Evolutionary conservation across 2,888 invertebrate species (phyloP), one percentile per base, ranked within the genome.

Genomic region (Leptopilina syphax): DNA sequence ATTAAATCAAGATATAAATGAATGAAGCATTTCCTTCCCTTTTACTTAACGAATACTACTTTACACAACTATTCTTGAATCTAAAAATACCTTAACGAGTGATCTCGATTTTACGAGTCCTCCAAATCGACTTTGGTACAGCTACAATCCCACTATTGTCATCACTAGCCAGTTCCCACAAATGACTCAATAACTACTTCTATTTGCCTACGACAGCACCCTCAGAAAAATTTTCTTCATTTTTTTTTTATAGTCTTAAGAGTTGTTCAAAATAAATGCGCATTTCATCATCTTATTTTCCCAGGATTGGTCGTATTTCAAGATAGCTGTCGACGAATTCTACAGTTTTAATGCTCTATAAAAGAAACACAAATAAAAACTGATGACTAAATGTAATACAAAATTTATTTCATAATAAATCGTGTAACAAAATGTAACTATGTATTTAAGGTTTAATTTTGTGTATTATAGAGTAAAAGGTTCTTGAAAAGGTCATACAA

Each of bases 301-400:
- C 73, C 57, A 60, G 57, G 34, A 73, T 60, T 41, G 73, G 73
- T 73, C 73, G 73, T 57, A 57, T 60, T 34, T 73, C 57, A 73
- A 73, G 73, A 73, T 57, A 73, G 57, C 73, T 73, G 73, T 73
- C 73, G 73, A 73, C 73, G 57, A 73, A 73, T 73, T 73, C 73
- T 73, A 73, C 41, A n/a, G 57, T 57, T n/a, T 41, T 73, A 34
- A 73, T 73, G 13, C 57, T 73, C 73, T 73, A 73, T n/a, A 73
- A 73, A 73, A 57, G 34, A 73, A 57, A 57, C 7, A 27, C 3
- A 50, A 7, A 1, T 4, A 50, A 27, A 70, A 54, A 70, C 24
- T 70, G 27, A 54, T 70, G 47, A 47, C n/a, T 44, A 68, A 68
- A 47, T 67, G 1, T 67, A 60, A 60, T 60, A 60, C 34, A 60